A percentile compares a stretch with the other conserved stretches of the same genome.
phyloP scores from a whole-genome alignment of 2,113 vertebrate genomes.

The Eptesicus fuscus region DNA sequence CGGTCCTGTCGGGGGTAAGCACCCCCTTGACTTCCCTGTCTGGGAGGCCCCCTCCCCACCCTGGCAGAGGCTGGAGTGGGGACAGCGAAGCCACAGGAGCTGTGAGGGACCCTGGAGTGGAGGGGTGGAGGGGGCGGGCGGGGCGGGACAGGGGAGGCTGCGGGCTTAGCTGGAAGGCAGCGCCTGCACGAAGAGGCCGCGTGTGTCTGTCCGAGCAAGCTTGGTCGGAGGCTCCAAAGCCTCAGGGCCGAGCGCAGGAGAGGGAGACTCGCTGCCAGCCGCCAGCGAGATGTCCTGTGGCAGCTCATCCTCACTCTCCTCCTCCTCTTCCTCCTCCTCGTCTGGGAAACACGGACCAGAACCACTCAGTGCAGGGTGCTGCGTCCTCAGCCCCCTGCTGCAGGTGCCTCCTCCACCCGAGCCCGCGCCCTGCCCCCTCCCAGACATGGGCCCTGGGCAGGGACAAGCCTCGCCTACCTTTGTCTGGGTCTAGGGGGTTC shows the following conservation, averaged over 20 bases:
- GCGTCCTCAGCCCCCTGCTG: background rate
- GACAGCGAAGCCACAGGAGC: slow-evolving; percentile 41
- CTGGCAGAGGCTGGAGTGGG: background rate
- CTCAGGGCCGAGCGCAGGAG: slow-evolving; percentile 79
- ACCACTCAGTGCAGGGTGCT: background rate
- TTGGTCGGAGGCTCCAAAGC: slow-evolving; percentile 88
- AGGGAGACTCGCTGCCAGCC: slow-evolving; percentile 70
- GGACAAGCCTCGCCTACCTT: slow-evolving; percentile 81
- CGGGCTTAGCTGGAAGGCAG: slow-evolving; percentile 77
- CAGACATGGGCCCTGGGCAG: background rate
- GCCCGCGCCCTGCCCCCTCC: background rate
- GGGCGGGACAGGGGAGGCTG: background rate
- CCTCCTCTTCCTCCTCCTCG: slow-evolving; percentile 93
- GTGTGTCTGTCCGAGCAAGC: slow-evolving; percentile 84
- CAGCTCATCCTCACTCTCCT: slow-evolving; percentile 92
- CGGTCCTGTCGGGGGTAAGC: background rate
- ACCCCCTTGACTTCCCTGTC: background rate
- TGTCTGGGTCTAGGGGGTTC: slow-evolving; percentile 86
- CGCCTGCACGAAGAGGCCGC: slow-evolving; percentile 80
- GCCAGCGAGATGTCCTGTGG: slow-evolving; percentile 85
- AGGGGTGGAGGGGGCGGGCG: background rate
- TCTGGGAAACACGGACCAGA: slow-evolving; percentile 76
- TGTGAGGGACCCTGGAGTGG: slow-evolving; percentile 6
- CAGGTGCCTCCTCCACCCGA: background rate
- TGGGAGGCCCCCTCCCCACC: background rate